Percentiles rank a stretch among this genome's conserved stretches.
Conservation (phyloP, 2,797 vertebrate species). For the Bradypodion ventrale region DNA sequence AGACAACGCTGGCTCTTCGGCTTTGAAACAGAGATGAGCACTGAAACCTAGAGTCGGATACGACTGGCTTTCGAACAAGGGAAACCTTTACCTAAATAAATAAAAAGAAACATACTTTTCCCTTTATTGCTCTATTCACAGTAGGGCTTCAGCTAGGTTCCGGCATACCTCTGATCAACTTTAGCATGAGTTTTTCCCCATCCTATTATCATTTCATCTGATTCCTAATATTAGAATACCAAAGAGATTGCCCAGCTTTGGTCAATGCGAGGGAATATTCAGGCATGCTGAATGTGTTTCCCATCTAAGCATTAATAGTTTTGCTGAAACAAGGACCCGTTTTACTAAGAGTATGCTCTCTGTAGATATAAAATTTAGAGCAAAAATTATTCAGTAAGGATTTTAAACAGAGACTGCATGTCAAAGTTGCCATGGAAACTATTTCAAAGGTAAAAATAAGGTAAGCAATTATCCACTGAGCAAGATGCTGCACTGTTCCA, state of each 20-base stretch:
- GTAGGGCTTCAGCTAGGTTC: neutral
- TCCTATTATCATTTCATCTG: neutral
- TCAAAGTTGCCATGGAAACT: slow-evolving; percentile 17
- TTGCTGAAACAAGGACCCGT: neutral
- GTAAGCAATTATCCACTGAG: slow-evolving; percentile 1
- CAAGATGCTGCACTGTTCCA: neutral
- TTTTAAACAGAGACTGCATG: neutral
- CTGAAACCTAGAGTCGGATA: no score
- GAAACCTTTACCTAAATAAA: no score
- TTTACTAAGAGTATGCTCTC: neutral
- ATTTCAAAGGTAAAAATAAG: slow-evolving; percentile 9
- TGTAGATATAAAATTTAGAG: neutral
- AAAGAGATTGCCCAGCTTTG: neutral
- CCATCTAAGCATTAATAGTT: neutral
- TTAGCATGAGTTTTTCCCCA: neutral
- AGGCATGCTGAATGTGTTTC: neutral
- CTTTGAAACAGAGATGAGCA: no score
- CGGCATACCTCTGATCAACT: neutral
- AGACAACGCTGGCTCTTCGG: no score
- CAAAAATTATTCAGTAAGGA: neutral
- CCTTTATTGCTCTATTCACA: neutral
- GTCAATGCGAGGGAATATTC: neutral
- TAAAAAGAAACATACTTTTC: neutral
- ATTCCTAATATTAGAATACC: neutral
- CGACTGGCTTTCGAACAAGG: no score